These are phyloP conservation scores for Cheiracanthium punctorium DNA, from an alignment of 2,888 invertebrate species.

Conservation along the genomic window DNA sequence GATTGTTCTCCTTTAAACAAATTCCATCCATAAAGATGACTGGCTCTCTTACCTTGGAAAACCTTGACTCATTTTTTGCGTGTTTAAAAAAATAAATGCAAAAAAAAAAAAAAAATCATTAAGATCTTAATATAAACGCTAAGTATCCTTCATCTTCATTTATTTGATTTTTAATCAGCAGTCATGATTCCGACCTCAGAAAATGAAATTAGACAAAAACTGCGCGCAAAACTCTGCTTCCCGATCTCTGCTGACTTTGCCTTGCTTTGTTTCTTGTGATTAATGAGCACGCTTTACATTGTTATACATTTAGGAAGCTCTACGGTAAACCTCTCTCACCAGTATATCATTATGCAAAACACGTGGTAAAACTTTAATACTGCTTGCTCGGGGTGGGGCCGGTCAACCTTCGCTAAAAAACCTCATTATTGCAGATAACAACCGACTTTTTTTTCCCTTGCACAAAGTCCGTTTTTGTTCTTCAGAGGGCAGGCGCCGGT, in stretches of 20 bases:
- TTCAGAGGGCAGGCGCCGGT: constrained; percentile 29
- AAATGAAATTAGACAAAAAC: not conserved
- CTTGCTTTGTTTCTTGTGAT: constrained; percentile 37
- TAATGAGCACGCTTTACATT: constrained; percentile 31
- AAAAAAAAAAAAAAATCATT: too few species aligned
- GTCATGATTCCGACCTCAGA: not conserved
- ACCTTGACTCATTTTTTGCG: too few species aligned
- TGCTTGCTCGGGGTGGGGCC: constrained; percentile 35
- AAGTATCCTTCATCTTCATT: not conserved
- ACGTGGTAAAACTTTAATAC: constrained; percentile 40
- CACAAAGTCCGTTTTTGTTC: not conserved
- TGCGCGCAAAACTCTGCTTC: not conserved
- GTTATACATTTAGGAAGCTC: constrained; percentile 22
- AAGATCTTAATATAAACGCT: too few species aligned
- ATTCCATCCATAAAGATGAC: too few species aligned
- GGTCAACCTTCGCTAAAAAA: constrained; percentile 55
- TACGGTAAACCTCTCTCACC: not conserved
- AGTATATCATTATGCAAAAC: constrained; percentile 50
- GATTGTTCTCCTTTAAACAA: too few species aligned
- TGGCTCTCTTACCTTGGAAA: too few species aligned
- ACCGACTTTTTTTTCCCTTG: constrained; percentile 27
- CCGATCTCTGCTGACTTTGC: not conserved
- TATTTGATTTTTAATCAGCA: not conserved
- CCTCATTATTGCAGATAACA: constrained; percentile 48
- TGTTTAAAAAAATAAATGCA: too few species aligned